Evolutionary conservation across 2,797 vertebrate species (phyloP).

Genomic region (Buphagus erythrorhynchus): DNA sequence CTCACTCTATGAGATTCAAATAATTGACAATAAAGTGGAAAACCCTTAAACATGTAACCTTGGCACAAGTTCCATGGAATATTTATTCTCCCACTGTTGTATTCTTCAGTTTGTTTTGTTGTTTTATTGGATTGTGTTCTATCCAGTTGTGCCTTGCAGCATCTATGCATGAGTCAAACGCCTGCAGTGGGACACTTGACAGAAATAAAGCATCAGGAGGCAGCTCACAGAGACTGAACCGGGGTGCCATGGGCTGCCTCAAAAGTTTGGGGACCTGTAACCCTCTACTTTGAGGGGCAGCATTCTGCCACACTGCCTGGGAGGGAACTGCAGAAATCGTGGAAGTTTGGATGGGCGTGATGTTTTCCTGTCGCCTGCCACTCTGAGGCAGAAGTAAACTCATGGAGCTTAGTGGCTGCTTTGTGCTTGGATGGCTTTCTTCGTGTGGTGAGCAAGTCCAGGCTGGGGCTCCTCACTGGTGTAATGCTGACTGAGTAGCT

Average conservation of each 20-base stretch:
- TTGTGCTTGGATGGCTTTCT: neutral
- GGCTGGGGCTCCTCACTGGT: neutral
- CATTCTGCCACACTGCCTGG: fast-evolving
- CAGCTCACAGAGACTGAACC: neutral
- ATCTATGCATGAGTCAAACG: neutral
- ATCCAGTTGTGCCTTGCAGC: slow-evolving; percentile 18
- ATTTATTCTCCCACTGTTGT: slow-evolving; percentile 69
- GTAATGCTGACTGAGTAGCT: neutral
- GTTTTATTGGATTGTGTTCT: slow-evolving; percentile 8
- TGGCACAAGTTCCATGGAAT: slow-evolving; percentile 62
- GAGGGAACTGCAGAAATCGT: neutral
- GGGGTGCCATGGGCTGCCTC: fast-evolving
- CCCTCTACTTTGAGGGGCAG: neutral
- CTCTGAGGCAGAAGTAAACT: neutral
- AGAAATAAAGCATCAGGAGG: neutral
- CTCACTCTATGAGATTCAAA: slow-evolving; percentile 74
- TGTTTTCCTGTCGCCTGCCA: neutral
- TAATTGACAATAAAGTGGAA: slow-evolving; percentile 78
- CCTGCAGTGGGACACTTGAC: neutral
- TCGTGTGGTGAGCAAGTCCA: fast-evolving
- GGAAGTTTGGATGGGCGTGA: no score
- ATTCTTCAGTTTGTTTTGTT: slow-evolving; percentile 28
- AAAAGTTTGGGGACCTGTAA: neutral
- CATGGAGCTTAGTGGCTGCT: neutral
- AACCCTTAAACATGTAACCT: slow-evolving; percentile 77